These are phyloP conservation scores for Pseudomyrmex sp. DNA, from an alignment of 1,140 invertebrate species.

Conservation along the genomic window DNA sequence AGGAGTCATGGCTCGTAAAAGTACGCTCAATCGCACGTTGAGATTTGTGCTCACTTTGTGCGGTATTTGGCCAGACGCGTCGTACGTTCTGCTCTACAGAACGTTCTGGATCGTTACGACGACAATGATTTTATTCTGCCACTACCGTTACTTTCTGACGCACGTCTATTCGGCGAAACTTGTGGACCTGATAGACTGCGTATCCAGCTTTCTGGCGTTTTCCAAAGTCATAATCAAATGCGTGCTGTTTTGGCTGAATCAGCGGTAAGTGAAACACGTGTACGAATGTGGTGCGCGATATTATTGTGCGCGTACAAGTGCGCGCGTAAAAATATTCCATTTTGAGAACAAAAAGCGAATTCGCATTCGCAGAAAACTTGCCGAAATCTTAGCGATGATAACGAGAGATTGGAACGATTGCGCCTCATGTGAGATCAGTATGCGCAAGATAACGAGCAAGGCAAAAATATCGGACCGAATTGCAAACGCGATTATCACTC, in stretches of 20 bases:
- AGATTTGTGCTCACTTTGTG: conserved; percentile 31
- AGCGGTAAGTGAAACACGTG: conserved; percentile 7
- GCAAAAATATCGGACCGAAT: conserved; percentile 36
- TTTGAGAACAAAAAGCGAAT: too few relatives aligned
- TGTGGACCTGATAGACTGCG: neutral
- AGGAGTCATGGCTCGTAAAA: neutral
- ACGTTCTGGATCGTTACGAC: conserved; percentile 8
- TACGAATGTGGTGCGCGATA: neutral
- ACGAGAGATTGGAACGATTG: conserved; percentile 10
- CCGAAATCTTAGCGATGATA: neutral
- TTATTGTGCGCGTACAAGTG: neutral
- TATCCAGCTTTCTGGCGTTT: neutral
- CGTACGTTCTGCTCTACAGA: neutral
- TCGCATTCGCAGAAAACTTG: conserved; percentile 17
- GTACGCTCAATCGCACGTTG: neutral
- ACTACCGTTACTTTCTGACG: neutral
- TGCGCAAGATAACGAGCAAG: conserved; percentile 4
- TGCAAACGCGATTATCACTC: neutral
- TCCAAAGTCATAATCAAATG: conserved; percentile 6
- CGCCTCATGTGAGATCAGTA: neutral
- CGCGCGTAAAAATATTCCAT: neutral
- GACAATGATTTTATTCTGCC: neutral
- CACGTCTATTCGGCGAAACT: neutral
- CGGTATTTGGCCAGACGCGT: neutral
- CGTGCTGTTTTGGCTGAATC: conserved; percentile 13